Base-by-base conservation (phyloP, 2,113 vertebrate species). In the Ancistrus triradiatus region DNA sequence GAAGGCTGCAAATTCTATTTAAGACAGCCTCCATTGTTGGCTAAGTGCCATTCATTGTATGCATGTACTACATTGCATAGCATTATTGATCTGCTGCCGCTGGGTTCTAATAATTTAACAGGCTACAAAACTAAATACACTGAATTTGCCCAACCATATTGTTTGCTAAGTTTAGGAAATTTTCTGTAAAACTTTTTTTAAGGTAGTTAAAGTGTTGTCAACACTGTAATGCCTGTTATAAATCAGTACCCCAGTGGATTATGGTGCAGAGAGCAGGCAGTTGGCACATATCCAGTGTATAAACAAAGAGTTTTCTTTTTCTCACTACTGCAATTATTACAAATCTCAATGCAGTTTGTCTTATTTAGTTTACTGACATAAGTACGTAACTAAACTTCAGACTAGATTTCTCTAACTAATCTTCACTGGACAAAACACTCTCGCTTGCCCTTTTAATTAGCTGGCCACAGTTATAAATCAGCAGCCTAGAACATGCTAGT, bases 221-320 rank as follows among this genome's bases (percentile, higher is more conserved):
- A 74, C 78, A 80, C 50, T 73, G 76, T 82, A 83, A 82, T 78
- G 70, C 75, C 62, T 69, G 67, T 76, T 74, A 75, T 84, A 83
- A 85, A 84, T 85, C 82, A 86, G 79, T 53, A 57, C 72, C 69
- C 77, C 44, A 1, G 49, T 78, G 80, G 80, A 86, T 86, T 85
- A 86, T 79, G 17, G 53, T 70, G 60, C 66, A 75, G 56, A 74
- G 79, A 79, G 78, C 69, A 70, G 63, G 61, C 60, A 10, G 72
- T 66, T 81, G 79, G 81, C 69, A 43, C 25, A 17, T 38, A 53
- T 78, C 83, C 82, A 85, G 63, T 62, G 62, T 33, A 1, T 66
- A 68, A 80, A 81, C 78, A 83, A 83, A 82, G 70, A 72, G 59
- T 27, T 65, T 71, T 68, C 72, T 81, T 75, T 80, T 64, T 58